Evolutionary conservation across 2,113 vertebrate species (phyloP), one percentile per base, ranked within the genome.

Genomic region (Picathartes gymnocephalus): DNA sequence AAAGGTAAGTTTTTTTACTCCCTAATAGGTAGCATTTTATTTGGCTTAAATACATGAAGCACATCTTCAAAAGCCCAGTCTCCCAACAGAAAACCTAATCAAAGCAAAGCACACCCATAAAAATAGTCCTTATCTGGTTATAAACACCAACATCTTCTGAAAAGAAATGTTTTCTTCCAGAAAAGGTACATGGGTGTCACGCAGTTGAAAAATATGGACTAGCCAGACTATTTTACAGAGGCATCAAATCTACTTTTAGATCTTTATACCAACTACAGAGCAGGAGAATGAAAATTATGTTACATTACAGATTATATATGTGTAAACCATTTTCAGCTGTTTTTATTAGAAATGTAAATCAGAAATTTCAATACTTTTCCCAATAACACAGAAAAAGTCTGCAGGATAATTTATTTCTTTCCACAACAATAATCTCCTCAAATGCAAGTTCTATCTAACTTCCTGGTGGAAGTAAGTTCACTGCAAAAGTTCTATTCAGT

Each of bases 41-140:
- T 93, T 96, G 62, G 81, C 73, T 95, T 80, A 93, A 85, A 80
- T 88, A 84, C 91, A 89, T 83, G 66, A 91, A 90, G 86, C n/a
- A 90, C 73, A 48, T 93, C 93, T 97, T 96, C 92, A 96, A 92
- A 97, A 96, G 86, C 47, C 39, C 61, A 47, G 42, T 65, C 66
- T 92, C 45, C 70, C 54, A 85, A 89, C 8, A 65, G 79, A 96
- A 97, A 96, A 89, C 39, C 66, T 95, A 13, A 35, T 89, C n/a
- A 68, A 90, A 94, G 48, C 21, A 79, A 93, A 83, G 48, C 65
- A 92, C 30, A 61, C 31, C 61, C 58, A 60, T 27, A 73, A 94
- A 96, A 95, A 94, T n/a, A 86, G 82, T 79, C 82, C 47, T 45
- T 42, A 51, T 57, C 83, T 84, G 60, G 88, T 94, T 96, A 84